A percentile compares a stretch with the other conserved stretches of the same genome.
Conservation (phyloP, 2,797 vertebrate species). For the Scarus forsteni region DNA sequence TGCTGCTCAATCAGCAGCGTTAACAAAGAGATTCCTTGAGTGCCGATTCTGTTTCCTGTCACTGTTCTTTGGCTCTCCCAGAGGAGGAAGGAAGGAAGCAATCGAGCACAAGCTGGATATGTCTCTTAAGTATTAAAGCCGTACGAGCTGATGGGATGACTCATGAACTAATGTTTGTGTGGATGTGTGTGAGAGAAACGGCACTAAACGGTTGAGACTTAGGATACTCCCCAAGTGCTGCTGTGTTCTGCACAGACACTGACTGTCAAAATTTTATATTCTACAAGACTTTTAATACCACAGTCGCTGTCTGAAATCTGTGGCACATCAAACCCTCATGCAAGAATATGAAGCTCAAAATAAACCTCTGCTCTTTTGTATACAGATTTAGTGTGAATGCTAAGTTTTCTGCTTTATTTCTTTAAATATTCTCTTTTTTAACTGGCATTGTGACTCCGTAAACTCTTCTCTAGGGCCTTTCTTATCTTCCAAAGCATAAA, state of each 20-base stretch:
- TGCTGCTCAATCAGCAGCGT: constrained; percentile 32
- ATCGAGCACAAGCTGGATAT: constrained; percentile 51
- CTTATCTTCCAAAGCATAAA: too few species aligned
- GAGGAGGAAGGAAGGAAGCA: constrained; percentile 74
- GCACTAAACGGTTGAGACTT: neutral
- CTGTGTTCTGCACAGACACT: neutral
- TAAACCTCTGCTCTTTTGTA: too few species aligned
- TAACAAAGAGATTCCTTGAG: constrained; percentile 62
- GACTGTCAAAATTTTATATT: too few species aligned
- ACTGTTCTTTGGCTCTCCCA: constrained; percentile 38
- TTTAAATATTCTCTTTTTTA: too few species aligned
- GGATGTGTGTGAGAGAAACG: neutral
- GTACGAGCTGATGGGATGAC: constrained; percentile 32
- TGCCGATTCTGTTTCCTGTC: constrained; percentile 62
- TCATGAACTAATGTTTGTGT: constrained; percentile 14
- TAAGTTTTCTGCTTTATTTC: too few species aligned
- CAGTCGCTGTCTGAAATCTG: too few species aligned
- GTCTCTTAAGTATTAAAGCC: constrained; percentile 38
- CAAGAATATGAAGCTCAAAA: too few species aligned
- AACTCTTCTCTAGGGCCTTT: too few species aligned
- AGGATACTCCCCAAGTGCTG: neutral
- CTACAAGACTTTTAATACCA: too few species aligned
- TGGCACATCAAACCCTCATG: too few species aligned
- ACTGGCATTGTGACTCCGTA: too few species aligned
- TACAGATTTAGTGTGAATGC: too few species aligned